A percentile compares a stretch with the other conserved stretches of the same genome.
Evolutionary conservation across 2,888 invertebrate genomes (phyloP).

Genomic region (Melanargia galathea): DNA sequence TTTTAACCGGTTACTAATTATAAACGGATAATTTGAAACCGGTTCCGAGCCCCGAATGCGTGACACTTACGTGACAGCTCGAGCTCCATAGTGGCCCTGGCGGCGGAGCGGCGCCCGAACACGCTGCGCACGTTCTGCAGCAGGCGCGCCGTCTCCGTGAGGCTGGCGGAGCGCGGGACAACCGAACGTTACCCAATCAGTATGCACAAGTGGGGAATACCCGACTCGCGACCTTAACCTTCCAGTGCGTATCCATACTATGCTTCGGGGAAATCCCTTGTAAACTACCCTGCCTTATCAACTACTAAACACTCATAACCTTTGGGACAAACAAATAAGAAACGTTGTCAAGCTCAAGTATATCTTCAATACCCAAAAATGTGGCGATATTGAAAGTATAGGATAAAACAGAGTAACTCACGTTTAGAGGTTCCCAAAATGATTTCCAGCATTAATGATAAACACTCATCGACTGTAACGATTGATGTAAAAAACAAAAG

Average conservation of each 20-base stretch:
- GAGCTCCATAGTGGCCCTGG: conserved; percentile 92
- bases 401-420: neutral
- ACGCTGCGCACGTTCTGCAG: conserved; percentile 97
- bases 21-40: too few species aligned
- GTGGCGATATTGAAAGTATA: neutral
- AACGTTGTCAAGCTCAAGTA: too few species aligned
- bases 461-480: conserved; percentile 32
- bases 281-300: neutral
- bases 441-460: conserved; percentile 12
- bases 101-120: conserved; percentile 90
- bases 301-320: neutral
- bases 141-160: conserved; percentile 98
- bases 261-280: conserved; percentile 10
- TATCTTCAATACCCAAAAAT: neutral
- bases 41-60: too few species aligned
- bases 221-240: conserved; percentile 1
- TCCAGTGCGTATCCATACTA: neutral
- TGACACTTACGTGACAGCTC: conserved; percentile 95
- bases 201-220: conserved; percentile 24
- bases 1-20: too few species aligned
- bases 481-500: conserved; percentile 3
- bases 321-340: too few species aligned
- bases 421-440: neutral
- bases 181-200: conserved; percentile 41
- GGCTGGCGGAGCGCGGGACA: conserved; percentile 84